Conservation (phyloP, 2,113 vertebrate species). For the Strigops habroptila region DNA sequence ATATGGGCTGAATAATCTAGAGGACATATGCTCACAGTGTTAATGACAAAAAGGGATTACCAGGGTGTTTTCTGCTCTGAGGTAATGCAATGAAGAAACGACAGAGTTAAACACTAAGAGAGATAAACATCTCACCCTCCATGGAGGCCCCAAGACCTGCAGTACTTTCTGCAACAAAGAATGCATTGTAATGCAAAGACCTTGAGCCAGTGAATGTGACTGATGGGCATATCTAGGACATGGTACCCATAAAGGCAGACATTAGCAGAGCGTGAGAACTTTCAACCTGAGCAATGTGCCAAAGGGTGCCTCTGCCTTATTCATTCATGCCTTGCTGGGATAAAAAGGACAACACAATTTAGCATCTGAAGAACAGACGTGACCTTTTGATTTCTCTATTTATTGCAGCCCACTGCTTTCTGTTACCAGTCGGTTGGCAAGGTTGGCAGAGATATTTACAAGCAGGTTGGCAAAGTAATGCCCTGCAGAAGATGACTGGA, state of each 20-base stretch:
- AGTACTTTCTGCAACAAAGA: neutral
- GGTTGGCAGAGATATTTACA: neutral
- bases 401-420: neutral
- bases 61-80: neutral
- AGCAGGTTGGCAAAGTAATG: neutral
- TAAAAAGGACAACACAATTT: neutral
- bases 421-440: neutral
- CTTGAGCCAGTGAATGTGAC: neutral
- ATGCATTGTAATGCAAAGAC: neutral
- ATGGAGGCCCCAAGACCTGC: neutral
- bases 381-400: neutral
- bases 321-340: neutral
- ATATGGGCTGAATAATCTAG: neutral
- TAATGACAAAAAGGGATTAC: neutral
- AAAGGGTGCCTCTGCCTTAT: neutral
- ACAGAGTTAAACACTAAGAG: neutral
- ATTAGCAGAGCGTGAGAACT: neutral
- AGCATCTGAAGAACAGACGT: neutral
- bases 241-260: neutral
- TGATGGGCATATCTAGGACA: neutral
- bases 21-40: neutral
- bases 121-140: neutral
- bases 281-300: neutral
- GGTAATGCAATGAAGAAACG: neutral
- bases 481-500: neutral